Evolutionary conservation across 2,888 invertebrate species (phyloP), one percentile per base, ranked within the genome.

Genomic region (Melinopterus prodromus): DNA sequence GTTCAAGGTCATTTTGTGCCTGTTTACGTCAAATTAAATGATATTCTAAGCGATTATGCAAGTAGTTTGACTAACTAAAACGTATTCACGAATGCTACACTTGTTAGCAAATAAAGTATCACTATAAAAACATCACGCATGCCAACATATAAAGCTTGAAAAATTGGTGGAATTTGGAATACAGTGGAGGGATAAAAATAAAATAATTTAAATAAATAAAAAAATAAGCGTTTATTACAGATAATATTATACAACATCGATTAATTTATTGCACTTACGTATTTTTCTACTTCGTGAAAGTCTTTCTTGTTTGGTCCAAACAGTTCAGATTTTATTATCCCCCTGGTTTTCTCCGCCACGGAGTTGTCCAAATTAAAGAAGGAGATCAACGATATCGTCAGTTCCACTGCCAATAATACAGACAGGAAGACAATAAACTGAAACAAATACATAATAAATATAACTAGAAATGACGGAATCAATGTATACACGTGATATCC

Each of bases 341-440:
- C n/a, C 38, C 81, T 80, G 6, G 85, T 84, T 37, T 80, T 81
- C 1, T 81, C 78, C 7, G 80, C 79, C 12, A 80, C 53, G 37
- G 79, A 87, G 76, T 90, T 90, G 0, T 91, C 91, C 53, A 91
- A 90, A 85, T 92, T 91, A 2, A 92, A 90, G 88, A 94, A 94
- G 81, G 93, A 90, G 71, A 92, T 90, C 6, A 93, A 91, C 0
- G 93, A 92, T 78, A 94, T 88, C 16, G 92, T 91, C 83, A 95
- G 90, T 90, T 95, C 94, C 80, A 93, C 88, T 76, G 94, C 92
- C 85, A 95, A 91, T 82, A 95, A 90, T 78, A 93, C 90, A 82
- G 94, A 88, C 84, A 95, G 88, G 88, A 93, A 91, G 83, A 93
- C 91, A 12, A 94, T 92, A 89, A 94, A 95, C 94, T 94, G 89